These are phyloP conservation scores for Cataglyphis livida DNA, from an alignment of 2,888 invertebrate genomes.

Conservation along the genomic window DNA sequence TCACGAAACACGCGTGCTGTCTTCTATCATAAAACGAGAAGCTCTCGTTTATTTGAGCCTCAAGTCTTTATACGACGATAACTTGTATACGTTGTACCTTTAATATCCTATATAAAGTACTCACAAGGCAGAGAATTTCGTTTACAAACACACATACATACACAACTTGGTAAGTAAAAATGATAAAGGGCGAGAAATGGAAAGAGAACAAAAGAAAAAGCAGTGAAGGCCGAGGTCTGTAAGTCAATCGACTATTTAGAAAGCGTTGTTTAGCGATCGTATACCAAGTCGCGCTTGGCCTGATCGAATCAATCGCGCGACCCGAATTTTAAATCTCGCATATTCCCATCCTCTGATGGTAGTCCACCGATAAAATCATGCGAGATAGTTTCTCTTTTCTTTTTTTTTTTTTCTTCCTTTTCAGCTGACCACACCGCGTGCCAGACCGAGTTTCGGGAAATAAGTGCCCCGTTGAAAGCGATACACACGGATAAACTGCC, in stretches of 20 bases:
- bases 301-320: conserved; percentile 50
- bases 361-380: background rate
- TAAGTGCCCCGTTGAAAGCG: conserved; percentile 39
- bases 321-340: conserved; percentile 36
- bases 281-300: conserved; percentile 11
- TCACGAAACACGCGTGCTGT: background rate
- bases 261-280: conserved; percentile 53
- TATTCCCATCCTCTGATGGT: background rate
- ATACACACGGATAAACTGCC: conserved; percentile 46
- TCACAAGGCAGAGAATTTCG: conserved; percentile 27
- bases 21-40: background rate
- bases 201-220: conserved; percentile 8
- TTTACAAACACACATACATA: background rate
- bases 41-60: conserved; percentile 6
- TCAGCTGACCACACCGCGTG: background rate
- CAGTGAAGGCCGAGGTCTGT: conserved; percentile 48
- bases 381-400: conserved; percentile 10
- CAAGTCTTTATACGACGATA: conserved; percentile 13
- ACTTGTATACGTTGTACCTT: conserved; percentile 9
- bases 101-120: conserved; percentile 28
- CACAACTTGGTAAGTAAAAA: background rate
- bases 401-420: conserved; percentile 1
- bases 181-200: background rate
- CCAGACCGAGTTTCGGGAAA: conserved; percentile 36
- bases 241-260: conserved; percentile 55